Conservation (phyloP, 2,888 invertebrate genomes). For the Prosapia bicincta region DNA sequence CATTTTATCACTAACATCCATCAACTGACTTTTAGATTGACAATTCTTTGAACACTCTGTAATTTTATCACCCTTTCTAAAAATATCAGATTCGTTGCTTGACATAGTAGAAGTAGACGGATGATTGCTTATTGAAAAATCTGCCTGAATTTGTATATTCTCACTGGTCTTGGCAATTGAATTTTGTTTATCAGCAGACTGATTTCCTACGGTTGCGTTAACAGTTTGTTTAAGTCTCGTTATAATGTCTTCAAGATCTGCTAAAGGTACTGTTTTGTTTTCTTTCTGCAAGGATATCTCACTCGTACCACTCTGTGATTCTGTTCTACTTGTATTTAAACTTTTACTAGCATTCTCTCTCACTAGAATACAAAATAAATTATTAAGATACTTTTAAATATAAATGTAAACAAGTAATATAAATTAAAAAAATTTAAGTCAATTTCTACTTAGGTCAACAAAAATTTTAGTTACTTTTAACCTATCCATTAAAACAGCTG, state of each 20-base stretch:
- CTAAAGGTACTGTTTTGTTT: neutral
- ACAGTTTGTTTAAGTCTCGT: neutral
- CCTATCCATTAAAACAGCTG: too few relatives aligned
- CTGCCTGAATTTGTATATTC: neutral
- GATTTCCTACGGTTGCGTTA: neutral
- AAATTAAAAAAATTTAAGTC: too few relatives aligned
- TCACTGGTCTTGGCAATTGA: neutral
- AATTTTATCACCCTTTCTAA: neutral
- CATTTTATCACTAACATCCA: slow-evolving; percentile 7
- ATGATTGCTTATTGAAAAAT: neutral
- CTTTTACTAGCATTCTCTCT: neutral
- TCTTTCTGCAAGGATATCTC: neutral
- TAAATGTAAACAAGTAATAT: too few relatives aligned
- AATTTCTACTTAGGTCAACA: too few relatives aligned
- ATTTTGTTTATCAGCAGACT: neutral
- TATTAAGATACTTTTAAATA: too few relatives aligned
- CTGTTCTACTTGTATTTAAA: neutral
- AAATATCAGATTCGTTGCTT: neutral
- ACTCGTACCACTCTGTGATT: neutral
- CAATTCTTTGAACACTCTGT: neutral
- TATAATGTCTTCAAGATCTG: neutral
- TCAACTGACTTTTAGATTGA: slow-evolving; percentile 3
- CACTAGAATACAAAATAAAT: too few relatives aligned
- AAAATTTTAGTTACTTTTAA: too few relatives aligned
- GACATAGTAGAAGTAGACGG: neutral